phyloP scores from a whole-genome alignment of 2,888 invertebrate species.

The Schizotus pectinicornis region DNA sequence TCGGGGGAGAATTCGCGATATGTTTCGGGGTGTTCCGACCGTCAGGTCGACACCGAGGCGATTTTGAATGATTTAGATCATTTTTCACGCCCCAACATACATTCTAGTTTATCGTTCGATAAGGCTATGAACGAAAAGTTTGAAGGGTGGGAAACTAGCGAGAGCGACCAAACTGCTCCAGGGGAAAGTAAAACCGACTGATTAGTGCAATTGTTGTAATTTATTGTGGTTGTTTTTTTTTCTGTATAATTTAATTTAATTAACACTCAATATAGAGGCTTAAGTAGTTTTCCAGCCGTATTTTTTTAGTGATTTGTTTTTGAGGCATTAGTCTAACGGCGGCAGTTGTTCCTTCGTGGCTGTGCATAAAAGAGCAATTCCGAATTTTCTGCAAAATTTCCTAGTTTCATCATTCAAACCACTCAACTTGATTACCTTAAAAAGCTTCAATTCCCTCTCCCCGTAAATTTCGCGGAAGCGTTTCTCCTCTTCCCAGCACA shows the following conservation, averaged over 20 bases:
- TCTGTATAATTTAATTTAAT: slow-evolving; percentile 2
- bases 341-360: slow-evolving; percentile 54
- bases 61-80: slow-evolving; percentile 42
- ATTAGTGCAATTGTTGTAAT: too few relatives aligned
- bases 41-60: slow-evolving; percentile 40
- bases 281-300: slow-evolving; percentile 54
- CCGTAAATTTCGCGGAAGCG: slow-evolving; percentile 45
- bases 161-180: neutral
- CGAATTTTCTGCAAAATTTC: slow-evolving; percentile 52
- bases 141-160: slow-evolving; percentile 1
- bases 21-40: slow-evolving; percentile 54
- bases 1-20: slow-evolving; percentile 45
- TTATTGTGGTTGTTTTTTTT: slow-evolving; percentile 4
- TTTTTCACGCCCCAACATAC: slow-evolving; percentile 43
- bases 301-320: slow-evolving; percentile 46
- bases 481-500: slow-evolving; percentile 57
- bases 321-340: slow-evolving; percentile 45
- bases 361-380: slow-evolving; percentile 55
- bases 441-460: slow-evolving; percentile 42
- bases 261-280: slow-evolving; percentile 33
- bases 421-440: slow-evolving; percentile 41
- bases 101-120: slow-evolving; percentile 34
- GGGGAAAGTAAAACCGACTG: too few relatives aligned
- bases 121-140: slow-evolving; percentile 20
- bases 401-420: neutral